Percentiles rank a stretch among this genome's conserved stretches.
These are phyloP conservation scores for Halichoeres trimaculatus DNA, from an alignment of 2,113 vertebrate genomes.

Conservation along the genomic window DNA sequence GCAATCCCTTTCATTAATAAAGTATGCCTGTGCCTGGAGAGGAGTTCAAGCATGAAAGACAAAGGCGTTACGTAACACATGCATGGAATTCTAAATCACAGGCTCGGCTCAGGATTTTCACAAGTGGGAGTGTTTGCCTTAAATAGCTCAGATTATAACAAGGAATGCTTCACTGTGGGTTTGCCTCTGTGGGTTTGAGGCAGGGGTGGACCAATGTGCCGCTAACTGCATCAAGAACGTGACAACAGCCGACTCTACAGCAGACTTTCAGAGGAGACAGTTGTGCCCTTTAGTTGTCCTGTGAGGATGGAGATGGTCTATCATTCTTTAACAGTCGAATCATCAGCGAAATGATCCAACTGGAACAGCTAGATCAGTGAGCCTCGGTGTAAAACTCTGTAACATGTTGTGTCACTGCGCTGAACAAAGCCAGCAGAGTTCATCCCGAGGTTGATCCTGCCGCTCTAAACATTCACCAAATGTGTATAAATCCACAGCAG, in stretches of 20 bases:
- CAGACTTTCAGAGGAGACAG: neutral
- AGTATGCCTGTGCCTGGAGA: conserved; percentile 64
- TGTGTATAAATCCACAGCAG: conserved; percentile 4
- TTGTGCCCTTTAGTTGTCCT: neutral
- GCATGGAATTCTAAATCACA: conserved; percentile 78
- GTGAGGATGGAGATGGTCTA: neutral
- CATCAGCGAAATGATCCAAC: neutral
- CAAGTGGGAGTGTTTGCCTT: conserved; percentile 72
- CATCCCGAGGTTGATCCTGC: neutral
- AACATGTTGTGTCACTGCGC: neutral
- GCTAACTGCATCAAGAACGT: conserved; percentile 15
- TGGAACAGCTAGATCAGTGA: neutral
- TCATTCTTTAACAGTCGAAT: neutral
- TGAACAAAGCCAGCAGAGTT: conserved; percentile 3
- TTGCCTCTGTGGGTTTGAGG: conserved; percentile 23
- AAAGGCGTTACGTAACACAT: conserved; percentile 79
- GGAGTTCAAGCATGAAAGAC: conserved; percentile 77
- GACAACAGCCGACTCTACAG: neutral
- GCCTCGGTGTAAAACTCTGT: neutral
- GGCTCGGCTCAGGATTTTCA: conserved; percentile 70
- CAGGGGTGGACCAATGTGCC: conserved; percentile 27
- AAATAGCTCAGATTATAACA: conserved; percentile 75
- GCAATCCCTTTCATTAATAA: conserved; percentile 78
- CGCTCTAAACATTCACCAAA: conserved; percentile 5
- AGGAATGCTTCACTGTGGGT: conserved; percentile 56